Evolutionary conservation across 2,888 invertebrate genomes (phyloP), one percentile per base, ranked within the genome.

Genomic region (Netelia melanura): DNA sequence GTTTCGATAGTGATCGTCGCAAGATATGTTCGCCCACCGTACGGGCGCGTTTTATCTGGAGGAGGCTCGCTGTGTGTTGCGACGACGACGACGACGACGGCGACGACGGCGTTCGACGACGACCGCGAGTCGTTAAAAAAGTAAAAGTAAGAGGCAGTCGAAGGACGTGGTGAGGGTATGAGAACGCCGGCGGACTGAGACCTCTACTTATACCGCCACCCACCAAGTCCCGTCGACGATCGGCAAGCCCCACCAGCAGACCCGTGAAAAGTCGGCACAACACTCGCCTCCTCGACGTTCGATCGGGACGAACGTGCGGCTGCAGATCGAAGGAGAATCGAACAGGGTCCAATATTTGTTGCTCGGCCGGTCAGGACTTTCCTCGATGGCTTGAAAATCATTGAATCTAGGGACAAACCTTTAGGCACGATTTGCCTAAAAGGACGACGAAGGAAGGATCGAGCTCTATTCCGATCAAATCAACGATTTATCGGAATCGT

Each of bases 91-190:
- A 52, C 74, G 77, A 82, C 76, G 81, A 87, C 84, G 85, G 68
- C 87, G 85, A 56, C 76, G 86, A 87, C 86, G 85, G 86, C 75
- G 85, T 38, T 86, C 88, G 83, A 83, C 86, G 85, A 85, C 84
- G 85, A 84, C 77, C 84, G 87, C 83, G 87, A 86, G 86, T 86
- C 86, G 89, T 80, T 89, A 88, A 90, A 90, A 88, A 90, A 90
- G 92, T 92, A 92, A 92, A 92, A 92, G 92, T 92, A 92, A 92
- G 91, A 92, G 92, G 91, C 91, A 90, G 91, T 89, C 91, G 92
- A 93, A 91, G 92, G 91, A 93, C 92, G 92, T 92, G 91, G 92
- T 92, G 92, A 93, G 93, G 93, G 92, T 93, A 93, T 93, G 93
- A 92, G 93, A 91, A 93, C 92, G 92, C 89, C 91, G 92, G 92